Evolutionary conservation across 2,113 vertebrate species (phyloP), one percentile per base, ranked within the genome.

Genomic region (Tringa solitaria): DNA sequence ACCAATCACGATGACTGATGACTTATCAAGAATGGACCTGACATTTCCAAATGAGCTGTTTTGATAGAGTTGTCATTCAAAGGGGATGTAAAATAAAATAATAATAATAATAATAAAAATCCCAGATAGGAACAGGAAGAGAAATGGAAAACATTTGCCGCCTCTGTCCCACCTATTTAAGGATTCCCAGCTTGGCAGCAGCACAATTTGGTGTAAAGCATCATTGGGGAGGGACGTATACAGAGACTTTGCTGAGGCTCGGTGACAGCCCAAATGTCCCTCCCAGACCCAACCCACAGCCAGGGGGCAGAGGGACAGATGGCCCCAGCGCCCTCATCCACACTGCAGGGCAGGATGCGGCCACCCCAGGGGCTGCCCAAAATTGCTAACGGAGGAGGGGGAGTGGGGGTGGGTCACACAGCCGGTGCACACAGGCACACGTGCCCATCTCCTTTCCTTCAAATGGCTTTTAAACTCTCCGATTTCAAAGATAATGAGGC

Each of bases 61-160:
- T 95, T 95, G 97, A 98, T 95, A 97, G 97, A 96, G 94, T 78
- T 97, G 97, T 90, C 97, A 96, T 74, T 98, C 96, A 94, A 72
- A 64, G 28, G 70, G 60, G 92, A 60, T 33, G 14, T 28, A 39
- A 84, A 89, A 92, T 89, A 76, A 80, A 92, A 84, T 45, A 53
- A 88, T 24, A 60, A 77, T n/a, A 59, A 84, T 57, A 90, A 64
- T n/a, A 72, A 77, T 11, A n/a, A 72, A 57, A 88, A 87, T 8
- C 32, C 61, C 72, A 77, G 78, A 35, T 28, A 73, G 91, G 87
- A 96, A 41, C 76, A 56, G 51, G 93, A 91, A 96, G 95, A 87
- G 76, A 87, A 96, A 95, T 46, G 63, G 90, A 89, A 81, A 74
- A 72, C 67, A 72, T 83, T 67, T 59, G 61, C 83, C 8, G 33